Evolutionary conservation across 2,113 vertebrate genomes (phyloP).

Genomic region (Rhinoderma darwinii): DNA sequence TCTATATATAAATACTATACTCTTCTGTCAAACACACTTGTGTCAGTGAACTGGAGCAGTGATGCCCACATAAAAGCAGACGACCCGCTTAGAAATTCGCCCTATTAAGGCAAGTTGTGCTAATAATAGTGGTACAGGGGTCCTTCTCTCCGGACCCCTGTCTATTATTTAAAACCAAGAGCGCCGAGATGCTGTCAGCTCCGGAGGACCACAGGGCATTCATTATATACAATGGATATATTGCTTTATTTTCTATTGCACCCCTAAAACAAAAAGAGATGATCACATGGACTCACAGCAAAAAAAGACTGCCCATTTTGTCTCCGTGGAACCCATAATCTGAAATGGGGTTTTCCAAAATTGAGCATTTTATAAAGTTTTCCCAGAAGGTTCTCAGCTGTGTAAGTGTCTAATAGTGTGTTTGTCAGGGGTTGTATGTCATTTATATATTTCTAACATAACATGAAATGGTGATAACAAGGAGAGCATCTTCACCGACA

Average conservation of each 20-base stretch:
- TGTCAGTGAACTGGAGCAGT: conserved; percentile 3
- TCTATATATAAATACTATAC: conserved; percentile 17
- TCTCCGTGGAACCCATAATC: neutral
- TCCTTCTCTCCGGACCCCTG: neutral
- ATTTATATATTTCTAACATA: neutral
- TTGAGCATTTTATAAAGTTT: no score
- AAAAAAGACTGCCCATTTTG: no score
- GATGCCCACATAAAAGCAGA: neutral
- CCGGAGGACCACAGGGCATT: neutral
- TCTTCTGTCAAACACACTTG: conserved; percentile 6
- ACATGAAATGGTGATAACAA: neutral
- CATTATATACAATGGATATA: neutral
- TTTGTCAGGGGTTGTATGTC: neutral
- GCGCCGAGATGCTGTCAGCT: neutral
- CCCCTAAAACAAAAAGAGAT: neutral
- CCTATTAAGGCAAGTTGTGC: neutral
- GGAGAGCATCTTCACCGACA: conserved; percentile 9
- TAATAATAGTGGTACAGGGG: neutral
- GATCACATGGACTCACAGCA: neutral
- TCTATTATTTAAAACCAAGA: neutral
- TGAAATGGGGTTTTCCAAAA: neutral
- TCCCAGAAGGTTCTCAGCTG: no score
- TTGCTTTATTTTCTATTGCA: neutral
- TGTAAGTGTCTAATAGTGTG: no score
- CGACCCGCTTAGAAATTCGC: neutral